These are phyloP conservation scores for Callorhinus ursinus DNA, from an alignment of 2,113 vertebrate species.

Conservation along the genomic window DNA sequence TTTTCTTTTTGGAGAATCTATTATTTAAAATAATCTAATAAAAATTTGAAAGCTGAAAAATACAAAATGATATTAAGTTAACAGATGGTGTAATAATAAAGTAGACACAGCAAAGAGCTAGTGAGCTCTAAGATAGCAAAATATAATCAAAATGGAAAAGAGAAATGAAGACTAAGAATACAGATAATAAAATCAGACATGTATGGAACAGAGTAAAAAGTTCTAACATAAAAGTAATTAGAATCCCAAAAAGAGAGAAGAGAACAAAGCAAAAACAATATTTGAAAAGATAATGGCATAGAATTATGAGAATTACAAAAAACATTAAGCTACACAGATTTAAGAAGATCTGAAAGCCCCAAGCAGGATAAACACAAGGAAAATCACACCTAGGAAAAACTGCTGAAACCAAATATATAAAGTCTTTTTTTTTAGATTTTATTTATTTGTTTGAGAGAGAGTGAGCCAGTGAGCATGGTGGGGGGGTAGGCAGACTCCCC, in stretches of 20 bases:
- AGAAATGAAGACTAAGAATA: neutral
- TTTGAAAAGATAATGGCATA: neutral
- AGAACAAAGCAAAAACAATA: slow-evolving; percentile 2
- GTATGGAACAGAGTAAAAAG: neutral
- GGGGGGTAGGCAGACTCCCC: neutral
- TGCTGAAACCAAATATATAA: neutral
- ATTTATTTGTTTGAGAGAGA: neutral
- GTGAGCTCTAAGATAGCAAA: neutral
- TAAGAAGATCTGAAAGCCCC: neutral
- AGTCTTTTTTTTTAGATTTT: neutral
- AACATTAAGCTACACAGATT: neutral
- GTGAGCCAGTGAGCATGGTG: neutral
- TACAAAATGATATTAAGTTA: neutral
- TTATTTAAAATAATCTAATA: slow-evolving; percentile 10
- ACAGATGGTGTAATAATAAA: neutral
- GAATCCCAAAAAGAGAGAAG: neutral
- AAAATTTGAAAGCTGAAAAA: neutral
- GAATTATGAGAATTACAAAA: slow-evolving; percentile 33
- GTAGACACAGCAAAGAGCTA: neutral
- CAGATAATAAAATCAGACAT: neutral
- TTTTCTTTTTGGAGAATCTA: neutral
- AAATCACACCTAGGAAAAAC: neutral
- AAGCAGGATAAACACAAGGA: neutral
- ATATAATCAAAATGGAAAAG: neutral
- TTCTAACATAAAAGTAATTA: neutral